Evolutionary conservation across 2,888 invertebrate genomes (phyloP).

Genomic region (Athripsodes cinereus): DNA sequence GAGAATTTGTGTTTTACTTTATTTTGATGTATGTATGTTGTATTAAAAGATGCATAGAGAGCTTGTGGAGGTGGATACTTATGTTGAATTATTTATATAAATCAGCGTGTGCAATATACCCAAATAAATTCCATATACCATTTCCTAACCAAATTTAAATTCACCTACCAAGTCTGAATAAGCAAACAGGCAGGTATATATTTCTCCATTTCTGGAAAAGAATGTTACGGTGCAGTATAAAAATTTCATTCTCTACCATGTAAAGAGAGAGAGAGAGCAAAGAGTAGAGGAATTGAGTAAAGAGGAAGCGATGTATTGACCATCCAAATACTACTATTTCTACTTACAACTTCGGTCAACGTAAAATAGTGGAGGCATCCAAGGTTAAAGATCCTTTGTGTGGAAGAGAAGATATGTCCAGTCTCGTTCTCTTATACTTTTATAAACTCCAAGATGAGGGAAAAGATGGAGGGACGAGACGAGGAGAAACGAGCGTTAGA

Average conservation of each 20-base stretch:
- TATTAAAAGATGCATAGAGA: not conserved
- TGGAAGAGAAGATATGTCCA: not conserved
- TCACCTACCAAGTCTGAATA: not conserved
- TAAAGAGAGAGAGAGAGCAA: not conserved
- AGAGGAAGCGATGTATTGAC: not conserved
- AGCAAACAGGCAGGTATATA: not conserved
- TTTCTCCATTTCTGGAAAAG: not conserved
- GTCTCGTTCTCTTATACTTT: not conserved
- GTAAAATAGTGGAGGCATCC: not conserved
- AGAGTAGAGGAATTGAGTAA: not conserved
- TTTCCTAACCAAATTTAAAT: not conserved
- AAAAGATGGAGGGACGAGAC: not conserved
- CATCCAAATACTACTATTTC: not conserved
- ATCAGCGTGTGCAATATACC: no score
- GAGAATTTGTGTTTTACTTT: no score
- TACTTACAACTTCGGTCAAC: not conserved
- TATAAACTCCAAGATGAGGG: not conserved
- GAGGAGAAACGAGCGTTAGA: slow-evolving; percentile 21
- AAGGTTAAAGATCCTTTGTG: slow-evolving; percentile 3
- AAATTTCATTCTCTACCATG: not conserved
- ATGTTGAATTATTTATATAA: not conserved
- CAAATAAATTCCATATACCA: no score
- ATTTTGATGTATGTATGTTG: no score
- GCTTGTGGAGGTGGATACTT: not conserved
- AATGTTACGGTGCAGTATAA: not conserved